phyloP scores from a whole-genome alignment of 2,113 vertebrate species.

The Chiloscyllium plagiosum region DNA sequence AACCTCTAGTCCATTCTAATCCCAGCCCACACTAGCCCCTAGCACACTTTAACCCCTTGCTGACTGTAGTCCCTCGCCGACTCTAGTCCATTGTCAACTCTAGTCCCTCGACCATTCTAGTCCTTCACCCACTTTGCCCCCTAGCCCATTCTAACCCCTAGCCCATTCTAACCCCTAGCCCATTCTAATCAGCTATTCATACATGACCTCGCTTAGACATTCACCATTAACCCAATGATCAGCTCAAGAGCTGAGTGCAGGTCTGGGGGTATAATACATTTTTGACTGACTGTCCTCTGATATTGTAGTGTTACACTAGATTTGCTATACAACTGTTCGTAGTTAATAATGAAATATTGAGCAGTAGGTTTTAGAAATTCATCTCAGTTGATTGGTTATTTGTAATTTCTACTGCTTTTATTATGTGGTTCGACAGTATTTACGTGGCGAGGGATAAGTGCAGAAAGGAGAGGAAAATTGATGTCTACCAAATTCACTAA shows the following conservation, averaged over 20 bases:
- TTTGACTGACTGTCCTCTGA: background rate
- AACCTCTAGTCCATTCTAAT: too few species aligned
- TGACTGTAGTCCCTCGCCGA: too few species aligned
- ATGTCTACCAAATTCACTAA: background rate
- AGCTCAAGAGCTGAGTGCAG: background rate
- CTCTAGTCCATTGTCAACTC: too few species aligned
- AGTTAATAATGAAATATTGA: background rate
- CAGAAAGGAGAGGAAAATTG: background rate
- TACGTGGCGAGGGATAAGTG: background rate
- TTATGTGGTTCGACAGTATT: background rate
- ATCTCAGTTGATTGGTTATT: background rate
- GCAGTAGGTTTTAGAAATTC: background rate
- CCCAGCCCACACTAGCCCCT: too few species aligned
- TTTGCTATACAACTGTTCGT: background rate
- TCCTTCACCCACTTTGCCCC: too few species aligned
- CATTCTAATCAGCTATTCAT: background rate
- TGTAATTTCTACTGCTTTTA: background rate
- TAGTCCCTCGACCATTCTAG: too few species aligned
- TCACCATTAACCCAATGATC: background rate
- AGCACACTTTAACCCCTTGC: too few species aligned
- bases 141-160: too few species aligned
- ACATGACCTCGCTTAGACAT: background rate
- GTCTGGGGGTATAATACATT: background rate
- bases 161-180: background rate
- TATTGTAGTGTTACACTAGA: background rate